Evolutionary conservation across 2,797 vertebrate species (phyloP).

Genomic region (Dromococcyx pavoninus): DNA sequence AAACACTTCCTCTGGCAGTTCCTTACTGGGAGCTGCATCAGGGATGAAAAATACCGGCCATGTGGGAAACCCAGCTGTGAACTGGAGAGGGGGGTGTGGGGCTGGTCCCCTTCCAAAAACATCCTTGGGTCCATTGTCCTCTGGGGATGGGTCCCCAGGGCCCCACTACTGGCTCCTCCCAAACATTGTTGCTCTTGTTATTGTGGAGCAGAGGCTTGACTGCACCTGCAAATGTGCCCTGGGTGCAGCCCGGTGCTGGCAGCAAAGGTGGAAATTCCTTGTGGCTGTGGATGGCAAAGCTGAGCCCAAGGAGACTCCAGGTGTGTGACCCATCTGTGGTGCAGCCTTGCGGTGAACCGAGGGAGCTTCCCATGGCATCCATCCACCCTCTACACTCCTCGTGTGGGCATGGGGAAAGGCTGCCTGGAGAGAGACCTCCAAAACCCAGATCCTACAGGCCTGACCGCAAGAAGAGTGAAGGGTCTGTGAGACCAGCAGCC

Average conservation of each 20-base stretch:
- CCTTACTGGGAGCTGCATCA: neutral
- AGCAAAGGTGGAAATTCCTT: neutral
- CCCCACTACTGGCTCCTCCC: neutral
- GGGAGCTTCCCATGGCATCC: neutral
- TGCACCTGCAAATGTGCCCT: neutral
- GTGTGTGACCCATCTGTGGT: neutral
- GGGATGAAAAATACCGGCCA: neutral
- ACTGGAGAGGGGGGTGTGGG: fast-evolving
- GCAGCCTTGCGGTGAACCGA: fast-evolving
- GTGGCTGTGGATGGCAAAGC: neutral
- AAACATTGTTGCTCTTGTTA: fast-evolving
- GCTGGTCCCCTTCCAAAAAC: neutral
- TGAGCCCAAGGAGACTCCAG: fast-evolving
- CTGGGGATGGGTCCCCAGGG: neutral
- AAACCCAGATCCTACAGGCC: neutral
- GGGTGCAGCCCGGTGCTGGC: neutral
- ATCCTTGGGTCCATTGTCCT: neutral
- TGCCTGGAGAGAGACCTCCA: neutral
- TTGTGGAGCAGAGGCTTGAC: neutral
- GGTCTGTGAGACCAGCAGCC: neutral
- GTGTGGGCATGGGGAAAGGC: neutral
- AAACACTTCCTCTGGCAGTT: neutral
- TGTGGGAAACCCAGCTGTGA: neutral
- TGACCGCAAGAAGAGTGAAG: neutral
- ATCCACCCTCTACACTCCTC: neutral